These are phyloP conservation scores for Malurus alboscapulatus DNA, from an alignment of 2,113 vertebrate genomes.

Conservation along the genomic window DNA sequence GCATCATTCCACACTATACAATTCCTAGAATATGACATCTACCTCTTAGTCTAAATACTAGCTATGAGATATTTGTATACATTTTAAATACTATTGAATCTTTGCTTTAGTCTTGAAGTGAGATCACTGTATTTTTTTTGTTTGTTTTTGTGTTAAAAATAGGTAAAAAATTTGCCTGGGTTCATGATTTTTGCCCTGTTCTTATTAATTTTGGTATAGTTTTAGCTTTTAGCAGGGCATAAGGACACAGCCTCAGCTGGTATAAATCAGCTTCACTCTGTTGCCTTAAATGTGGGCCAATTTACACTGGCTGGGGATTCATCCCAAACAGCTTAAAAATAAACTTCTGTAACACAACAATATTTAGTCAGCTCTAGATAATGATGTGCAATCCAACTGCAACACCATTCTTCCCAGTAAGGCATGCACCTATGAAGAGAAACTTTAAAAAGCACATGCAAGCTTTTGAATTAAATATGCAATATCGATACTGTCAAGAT, in stretches of 20 bases:
- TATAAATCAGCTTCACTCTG: conserved; percentile 60
- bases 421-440: background rate
- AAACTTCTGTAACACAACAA: background rate
- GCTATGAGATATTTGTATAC: conserved; percentile 73
- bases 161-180: background rate
- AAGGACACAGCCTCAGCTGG: conserved; percentile 57
- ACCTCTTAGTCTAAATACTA: conserved; percentile 78
- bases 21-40: conserved; percentile 76
- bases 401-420: background rate
- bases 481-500: conserved; percentile 10
- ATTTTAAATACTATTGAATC: conserved; percentile 18
- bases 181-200: conserved; percentile 12
- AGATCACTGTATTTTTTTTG: background rate
- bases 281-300: conserved; percentile 60
- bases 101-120: conserved; percentile 34
- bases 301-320: conserved; percentile 55
- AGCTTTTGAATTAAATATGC: conserved; percentile 61
- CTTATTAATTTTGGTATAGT: conserved; percentile 7
- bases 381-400: background rate
- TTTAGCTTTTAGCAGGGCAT: background rate
- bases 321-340: conserved; percentile 24
- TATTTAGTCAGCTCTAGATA: conserved; percentile 24
- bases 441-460: conserved; percentile 56
- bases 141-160: background rate
- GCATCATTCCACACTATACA: conserved; percentile 8